phyloP scores from a whole-genome alignment of 2,888 invertebrate species.

The Drosophila pseudotalamancana region DNA sequence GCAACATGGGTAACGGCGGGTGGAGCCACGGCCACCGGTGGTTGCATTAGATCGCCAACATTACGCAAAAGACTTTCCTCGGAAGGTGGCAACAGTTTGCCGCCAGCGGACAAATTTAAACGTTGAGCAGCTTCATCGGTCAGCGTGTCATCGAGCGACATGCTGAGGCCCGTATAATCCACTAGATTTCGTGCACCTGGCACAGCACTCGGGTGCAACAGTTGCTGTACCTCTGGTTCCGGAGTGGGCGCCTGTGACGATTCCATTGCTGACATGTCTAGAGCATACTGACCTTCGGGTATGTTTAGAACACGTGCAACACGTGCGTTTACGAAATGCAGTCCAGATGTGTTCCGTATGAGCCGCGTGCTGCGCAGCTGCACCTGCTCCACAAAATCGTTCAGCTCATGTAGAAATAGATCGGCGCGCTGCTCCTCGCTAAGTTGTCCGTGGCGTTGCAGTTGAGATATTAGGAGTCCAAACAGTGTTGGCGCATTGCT shows the following conservation, averaged over 20 bases:
- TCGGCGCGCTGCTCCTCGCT: conserved; percentile 82
- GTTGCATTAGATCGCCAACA: conserved; percentile 82
- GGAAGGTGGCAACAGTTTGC: conserved; percentile 81
- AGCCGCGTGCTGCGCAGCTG: conserved; percentile 81
- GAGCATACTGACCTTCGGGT: conserved; percentile 83
- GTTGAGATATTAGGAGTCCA: conserved; percentile 78
- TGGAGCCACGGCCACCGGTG: conserved; percentile 57
- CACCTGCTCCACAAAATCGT: conserved; percentile 82
- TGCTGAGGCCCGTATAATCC: conserved; percentile 83
- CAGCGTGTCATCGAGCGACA: conserved; percentile 82
- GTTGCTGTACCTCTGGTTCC: conserved; percentile 50
- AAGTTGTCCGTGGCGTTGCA: conserved; percentile 74
- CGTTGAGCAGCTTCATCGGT: conserved; percentile 83
- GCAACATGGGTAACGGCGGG: conserved; percentile 43
- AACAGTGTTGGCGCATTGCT: conserved; percentile 65
- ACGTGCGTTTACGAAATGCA: conserved; percentile 81
- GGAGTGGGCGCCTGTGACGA: conserved; percentile 73
- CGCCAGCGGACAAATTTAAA: conserved; percentile 82
- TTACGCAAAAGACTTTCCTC: conserved; percentile 83
- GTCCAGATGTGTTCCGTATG: conserved; percentile 82
- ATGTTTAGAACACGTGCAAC: conserved; percentile 82
- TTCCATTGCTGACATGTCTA: conserved; percentile 82
- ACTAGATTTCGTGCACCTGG: conserved; percentile 60
- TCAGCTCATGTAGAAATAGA: conserved; percentile 81
- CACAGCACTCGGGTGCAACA: conserved; percentile 38